Percentiles rank a stretch among this genome's conserved stretches.
Evolutionary conservation across 1,140 invertebrate genomes (phyloP).

Genomic region (Dufourea novaeangliae): DNA sequence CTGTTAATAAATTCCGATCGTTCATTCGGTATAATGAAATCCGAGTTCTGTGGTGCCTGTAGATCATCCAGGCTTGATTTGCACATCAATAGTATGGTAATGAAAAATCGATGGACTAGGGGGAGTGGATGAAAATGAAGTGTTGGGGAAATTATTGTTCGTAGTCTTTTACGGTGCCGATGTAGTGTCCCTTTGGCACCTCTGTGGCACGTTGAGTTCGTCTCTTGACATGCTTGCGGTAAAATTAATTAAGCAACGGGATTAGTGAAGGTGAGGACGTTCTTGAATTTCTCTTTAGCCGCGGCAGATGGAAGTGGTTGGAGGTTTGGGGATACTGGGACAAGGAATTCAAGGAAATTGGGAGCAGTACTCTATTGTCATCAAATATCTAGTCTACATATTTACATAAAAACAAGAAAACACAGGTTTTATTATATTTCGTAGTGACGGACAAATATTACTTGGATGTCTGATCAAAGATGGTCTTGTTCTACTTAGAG

Average conservation of each 20-base stretch:
- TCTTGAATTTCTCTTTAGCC: constrained; percentile 15
- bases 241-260: constrained; percentile 44
- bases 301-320: not conserved
- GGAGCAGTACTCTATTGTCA: not conserved
- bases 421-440: too few relatives aligned
- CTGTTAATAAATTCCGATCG: too few relatives aligned
- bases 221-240: constrained; percentile 39
- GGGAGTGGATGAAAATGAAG: too few relatives aligned
- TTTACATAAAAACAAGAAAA: not conserved
- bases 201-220: constrained; percentile 18
- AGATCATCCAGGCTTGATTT: too few relatives aligned
- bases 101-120: too few relatives aligned
- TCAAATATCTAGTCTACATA: not conserved
- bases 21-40: too few relatives aligned
- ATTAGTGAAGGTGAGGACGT: constrained; percentile 23
- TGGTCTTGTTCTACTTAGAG: not conserved
- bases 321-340: not conserved
- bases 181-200: not conserved
- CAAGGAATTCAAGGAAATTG: not conserved
- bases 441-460: too few relatives aligned
- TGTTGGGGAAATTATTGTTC: not conserved
- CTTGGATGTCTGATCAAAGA: not conserved
- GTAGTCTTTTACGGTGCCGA: not conserved
- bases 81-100: too few relatives aligned
- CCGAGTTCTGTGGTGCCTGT: too few relatives aligned